phyloP scores from a whole-genome alignment of 2,888 invertebrate species.

The Patella ulyssiponensis region DNA sequence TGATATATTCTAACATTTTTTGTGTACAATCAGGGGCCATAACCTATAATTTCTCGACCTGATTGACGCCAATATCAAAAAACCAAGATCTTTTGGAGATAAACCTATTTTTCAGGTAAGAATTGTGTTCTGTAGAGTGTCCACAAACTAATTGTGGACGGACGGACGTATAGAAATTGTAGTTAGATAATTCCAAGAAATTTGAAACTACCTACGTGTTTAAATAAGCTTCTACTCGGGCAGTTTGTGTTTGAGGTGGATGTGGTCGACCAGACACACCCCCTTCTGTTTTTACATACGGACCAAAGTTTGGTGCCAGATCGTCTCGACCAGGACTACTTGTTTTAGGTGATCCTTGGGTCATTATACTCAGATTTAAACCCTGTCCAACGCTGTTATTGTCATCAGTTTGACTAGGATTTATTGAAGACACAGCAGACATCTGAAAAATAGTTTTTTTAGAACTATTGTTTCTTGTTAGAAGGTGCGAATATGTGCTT shows the following conservation, averaged over 20 bases:
- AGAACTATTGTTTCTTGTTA: too few relatives aligned
- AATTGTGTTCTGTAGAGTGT: too few relatives aligned
- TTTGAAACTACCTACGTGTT: conserved; percentile 37
- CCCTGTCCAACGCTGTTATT: neutral
- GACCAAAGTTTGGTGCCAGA: conserved; percentile 14
- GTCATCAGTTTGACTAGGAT: neutral
- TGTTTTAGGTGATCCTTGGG: conserved; percentile 15
- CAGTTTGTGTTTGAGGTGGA: conserved; percentile 16
- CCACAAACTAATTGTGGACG: too few relatives aligned
- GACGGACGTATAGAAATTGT: too few relatives aligned
- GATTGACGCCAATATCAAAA: too few relatives aligned
- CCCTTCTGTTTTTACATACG: conserved; percentile 2
- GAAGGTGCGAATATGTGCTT: too few relatives aligned
- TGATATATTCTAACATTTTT: too few relatives aligned
- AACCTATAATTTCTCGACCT: too few relatives aligned
- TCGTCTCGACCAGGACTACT: conserved; percentile 41
- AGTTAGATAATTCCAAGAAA: too few relatives aligned
- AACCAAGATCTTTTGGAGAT: too few relatives aligned
- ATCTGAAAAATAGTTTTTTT: neutral
- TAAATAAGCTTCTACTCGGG: conserved; percentile 45
- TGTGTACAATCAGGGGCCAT: too few relatives aligned
- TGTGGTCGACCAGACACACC: neutral
- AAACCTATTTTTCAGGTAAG: too few relatives aligned
- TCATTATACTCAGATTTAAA: conserved; percentile 11
- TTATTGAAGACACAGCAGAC: neutral